phyloP scores from a whole-genome alignment of 1,140 invertebrate species.

The Drosophila repleta region DNA sequence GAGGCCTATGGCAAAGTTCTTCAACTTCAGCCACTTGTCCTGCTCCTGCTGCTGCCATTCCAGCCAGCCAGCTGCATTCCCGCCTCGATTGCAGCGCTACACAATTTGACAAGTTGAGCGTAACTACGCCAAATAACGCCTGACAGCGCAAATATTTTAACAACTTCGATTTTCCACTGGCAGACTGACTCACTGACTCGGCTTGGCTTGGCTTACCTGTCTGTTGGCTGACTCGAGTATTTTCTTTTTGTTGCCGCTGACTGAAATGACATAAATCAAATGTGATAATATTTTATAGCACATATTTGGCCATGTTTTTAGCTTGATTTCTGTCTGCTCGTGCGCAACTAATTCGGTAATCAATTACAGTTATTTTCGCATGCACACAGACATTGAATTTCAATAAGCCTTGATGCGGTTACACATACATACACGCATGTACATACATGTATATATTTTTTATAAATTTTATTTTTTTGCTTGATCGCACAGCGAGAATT shows the following conservation, averaged over 20 bases:
- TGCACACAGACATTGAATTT: conserved; percentile 43
- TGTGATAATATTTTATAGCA: conserved; percentile 48
- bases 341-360: conserved; percentile 60
- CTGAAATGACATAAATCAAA: conserved; percentile 62
- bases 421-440: not conserved
- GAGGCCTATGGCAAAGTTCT: conserved; percentile 23
- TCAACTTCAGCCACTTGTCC: not conserved
- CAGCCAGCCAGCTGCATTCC: conserved; percentile 12
- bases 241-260: conserved; percentile 19
- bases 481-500: conserved; percentile 8
- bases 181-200: conserved; percentile 2
- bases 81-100: conserved; percentile 33
- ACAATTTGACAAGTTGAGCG: conserved; percentile 64
- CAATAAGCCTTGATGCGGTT: conserved; percentile 31
- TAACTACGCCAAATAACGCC: conserved; percentile 50
- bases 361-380: conserved; percentile 53
- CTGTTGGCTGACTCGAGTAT: no score
- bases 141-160: conserved; percentile 72
- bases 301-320: conserved; percentile 25
- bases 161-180: conserved; percentile 23
- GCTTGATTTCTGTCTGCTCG: conserved; percentile 44
- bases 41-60: not conserved
- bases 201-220: not conserved
- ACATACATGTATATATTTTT: conserved; percentile 3
- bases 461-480: conserved; percentile 11